phyloP scores from a whole-genome alignment of 1,140 invertebrate species.

The Nephila pilipes region DNA sequence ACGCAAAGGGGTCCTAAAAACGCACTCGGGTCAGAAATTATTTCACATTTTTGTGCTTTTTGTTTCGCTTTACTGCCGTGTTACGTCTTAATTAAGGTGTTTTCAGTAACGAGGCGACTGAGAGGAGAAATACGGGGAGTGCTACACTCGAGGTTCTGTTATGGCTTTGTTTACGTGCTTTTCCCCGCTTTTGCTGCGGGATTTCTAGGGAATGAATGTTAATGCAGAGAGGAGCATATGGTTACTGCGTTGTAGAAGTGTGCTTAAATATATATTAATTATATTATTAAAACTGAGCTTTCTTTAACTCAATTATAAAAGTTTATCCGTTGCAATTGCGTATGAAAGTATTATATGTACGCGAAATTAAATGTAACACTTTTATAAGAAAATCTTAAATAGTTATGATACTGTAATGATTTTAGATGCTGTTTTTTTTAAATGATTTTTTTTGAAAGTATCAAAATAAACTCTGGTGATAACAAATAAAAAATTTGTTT shows the following conservation, averaged over 20 bases:
- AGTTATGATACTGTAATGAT: too few species aligned
- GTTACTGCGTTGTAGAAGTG: neutral
- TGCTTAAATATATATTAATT: neutral
- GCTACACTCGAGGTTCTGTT: neutral
- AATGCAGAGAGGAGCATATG: neutral
- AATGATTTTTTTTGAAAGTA: too few species aligned
- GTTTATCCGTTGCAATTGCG: too few species aligned
- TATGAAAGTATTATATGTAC: too few species aligned
- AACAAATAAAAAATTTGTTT: too few species aligned
- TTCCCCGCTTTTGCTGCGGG: neutral
- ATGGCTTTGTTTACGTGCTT: constrained; percentile 1
- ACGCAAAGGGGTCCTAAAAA: constrained; percentile 36
- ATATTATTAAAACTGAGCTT: neutral
- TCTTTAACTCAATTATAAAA: too few species aligned
- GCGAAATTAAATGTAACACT: too few species aligned
- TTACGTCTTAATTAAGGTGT: constrained; percentile 64
- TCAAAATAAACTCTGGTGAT: too few species aligned
- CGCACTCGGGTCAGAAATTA: neutral
- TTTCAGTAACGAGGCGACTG: constrained; percentile 47
- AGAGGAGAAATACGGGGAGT: constrained; percentile 39
- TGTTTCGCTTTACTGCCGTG: constrained; percentile 14
- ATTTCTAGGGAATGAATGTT: neutral
- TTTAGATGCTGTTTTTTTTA: too few species aligned
- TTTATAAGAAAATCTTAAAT: too few species aligned
- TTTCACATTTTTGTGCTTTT: constrained; percentile 18